Conservation (phyloP, 2,888 invertebrate genomes). For the Archips crataeganus region DNA sequence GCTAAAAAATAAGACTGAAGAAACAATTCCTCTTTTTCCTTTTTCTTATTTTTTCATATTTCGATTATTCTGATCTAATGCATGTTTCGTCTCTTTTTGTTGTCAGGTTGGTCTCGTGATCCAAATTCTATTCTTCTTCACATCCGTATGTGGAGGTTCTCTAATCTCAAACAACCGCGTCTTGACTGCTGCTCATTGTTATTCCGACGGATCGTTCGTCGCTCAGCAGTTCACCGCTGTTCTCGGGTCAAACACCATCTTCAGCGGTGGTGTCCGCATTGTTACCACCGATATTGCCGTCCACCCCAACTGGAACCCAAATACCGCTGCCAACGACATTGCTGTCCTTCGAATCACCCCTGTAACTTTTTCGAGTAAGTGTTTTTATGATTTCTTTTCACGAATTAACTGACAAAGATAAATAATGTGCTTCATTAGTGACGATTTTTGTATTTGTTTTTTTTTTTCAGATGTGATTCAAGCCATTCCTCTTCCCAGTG, state of each 20-base stretch:
- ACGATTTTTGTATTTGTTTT: not conserved
- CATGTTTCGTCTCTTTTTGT: not conserved
- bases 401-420: no score
- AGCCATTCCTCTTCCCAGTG: constrained; percentile 56
- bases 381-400: not conserved
- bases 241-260: constrained; percentile 62
- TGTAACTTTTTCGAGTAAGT: constrained; percentile 56
- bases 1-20: no score
- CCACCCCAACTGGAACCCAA: constrained; percentile 61
- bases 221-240: constrained; percentile 60
- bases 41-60: no score
- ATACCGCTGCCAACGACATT: constrained; percentile 59
- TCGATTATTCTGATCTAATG: no score
- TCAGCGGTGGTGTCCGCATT: constrained; percentile 59
- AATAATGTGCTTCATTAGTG: not conserved
- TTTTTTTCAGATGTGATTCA: constrained; percentile 54
- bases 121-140: constrained; percentile 52
- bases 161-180: constrained; percentile 53
- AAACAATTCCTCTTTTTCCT: no score
- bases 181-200: constrained; percentile 66
- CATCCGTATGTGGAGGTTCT: constrained; percentile 64
- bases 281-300: constrained; percentile 53
- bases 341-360: constrained; percentile 56
- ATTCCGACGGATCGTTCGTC: constrained; percentile 53
- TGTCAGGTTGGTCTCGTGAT: constrained; percentile 64